Conservation (phyloP, 2,888 invertebrate species). For the Deilephila elpenor region DNA sequence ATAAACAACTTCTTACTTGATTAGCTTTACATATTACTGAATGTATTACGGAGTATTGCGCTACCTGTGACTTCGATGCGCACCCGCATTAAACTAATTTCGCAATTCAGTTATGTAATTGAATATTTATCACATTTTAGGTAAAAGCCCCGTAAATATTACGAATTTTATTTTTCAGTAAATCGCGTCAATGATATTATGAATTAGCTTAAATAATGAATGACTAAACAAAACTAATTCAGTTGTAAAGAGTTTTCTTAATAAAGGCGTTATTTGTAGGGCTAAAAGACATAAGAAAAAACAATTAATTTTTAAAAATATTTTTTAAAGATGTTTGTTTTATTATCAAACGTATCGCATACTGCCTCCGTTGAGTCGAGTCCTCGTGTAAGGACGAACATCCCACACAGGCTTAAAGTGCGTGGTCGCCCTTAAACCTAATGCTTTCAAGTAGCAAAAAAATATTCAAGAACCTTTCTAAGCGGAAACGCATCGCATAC, state of each 20-base stretch:
- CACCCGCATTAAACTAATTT: neutral
- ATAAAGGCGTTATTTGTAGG: too few relatives aligned
- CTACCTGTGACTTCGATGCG: neutral
- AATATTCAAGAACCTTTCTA: conserved; percentile 3
- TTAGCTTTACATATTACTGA: conserved; percentile 17
- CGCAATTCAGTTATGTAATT: neutral
- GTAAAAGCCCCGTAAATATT: too few relatives aligned
- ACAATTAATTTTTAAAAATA: neutral
- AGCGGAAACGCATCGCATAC: neutral
- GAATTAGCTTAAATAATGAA: too few relatives aligned
- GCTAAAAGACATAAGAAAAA: too few relatives aligned
- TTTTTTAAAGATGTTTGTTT: neutral
- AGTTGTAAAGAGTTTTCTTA: too few relatives aligned
- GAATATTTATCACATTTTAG: neutral
- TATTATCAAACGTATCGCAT: neutral
- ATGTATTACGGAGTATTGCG: conserved; percentile 23
- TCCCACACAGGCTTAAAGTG: neutral
- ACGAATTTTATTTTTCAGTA: too few relatives aligned
- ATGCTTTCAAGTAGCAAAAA: conserved; percentile 3
- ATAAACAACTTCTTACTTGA: conserved; percentile 18
- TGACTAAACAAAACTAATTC: too few relatives aligned
- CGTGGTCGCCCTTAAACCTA: conserved; percentile 2
- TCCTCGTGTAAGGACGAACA: neutral
- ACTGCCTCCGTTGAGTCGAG: neutral
- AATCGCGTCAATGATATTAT: too few relatives aligned